These are phyloP conservation scores for Flexamia atlantica DNA, from an alignment of 2,888 invertebrate species.

Conservation along the genomic window DNA sequence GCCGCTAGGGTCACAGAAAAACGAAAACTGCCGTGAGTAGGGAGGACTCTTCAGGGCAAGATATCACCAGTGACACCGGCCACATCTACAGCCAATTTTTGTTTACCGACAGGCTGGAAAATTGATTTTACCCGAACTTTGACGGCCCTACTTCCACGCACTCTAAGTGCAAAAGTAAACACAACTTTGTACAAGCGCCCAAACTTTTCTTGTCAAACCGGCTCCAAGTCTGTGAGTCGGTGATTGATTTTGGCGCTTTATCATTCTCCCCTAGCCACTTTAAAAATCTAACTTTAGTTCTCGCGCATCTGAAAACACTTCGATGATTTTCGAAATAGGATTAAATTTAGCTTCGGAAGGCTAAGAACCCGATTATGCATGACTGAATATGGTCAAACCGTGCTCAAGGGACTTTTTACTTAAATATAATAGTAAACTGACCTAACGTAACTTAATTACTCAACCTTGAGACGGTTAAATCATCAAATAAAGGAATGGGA, in stretches of 20 bases:
- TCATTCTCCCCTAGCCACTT: conserved; percentile 16
- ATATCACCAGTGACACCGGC: background rate
- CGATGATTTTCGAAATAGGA: too few species aligned
- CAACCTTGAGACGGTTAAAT: too few species aligned
- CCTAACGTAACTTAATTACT: too few species aligned
- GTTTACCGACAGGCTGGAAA: conserved; percentile 38
- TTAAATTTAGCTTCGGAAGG: too few species aligned
- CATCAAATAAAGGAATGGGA: too few species aligned
- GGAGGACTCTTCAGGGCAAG: too few species aligned
- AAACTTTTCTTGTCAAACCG: conserved; percentile 31
- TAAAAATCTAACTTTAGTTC: conserved; percentile 26
- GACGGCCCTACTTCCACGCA: conserved; percentile 18
- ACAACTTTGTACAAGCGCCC: conserved; percentile 34
- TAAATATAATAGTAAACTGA: too few species aligned
- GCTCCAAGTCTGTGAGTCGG: conserved; percentile 28
- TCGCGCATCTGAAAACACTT: background rate
- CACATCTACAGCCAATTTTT: conserved; percentile 34
- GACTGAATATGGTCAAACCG: too few species aligned
- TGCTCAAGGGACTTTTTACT: too few species aligned
- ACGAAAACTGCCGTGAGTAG: too few species aligned
- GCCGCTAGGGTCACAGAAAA: too few species aligned
- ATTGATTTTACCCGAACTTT: conserved; percentile 39
- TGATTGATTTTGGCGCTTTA: conserved; percentile 52
- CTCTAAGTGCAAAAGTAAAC: conserved; percentile 44
- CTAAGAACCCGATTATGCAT: too few species aligned